Conservation (phyloP, 2,888 invertebrate genomes). For the Apamea sordens region DNA sequence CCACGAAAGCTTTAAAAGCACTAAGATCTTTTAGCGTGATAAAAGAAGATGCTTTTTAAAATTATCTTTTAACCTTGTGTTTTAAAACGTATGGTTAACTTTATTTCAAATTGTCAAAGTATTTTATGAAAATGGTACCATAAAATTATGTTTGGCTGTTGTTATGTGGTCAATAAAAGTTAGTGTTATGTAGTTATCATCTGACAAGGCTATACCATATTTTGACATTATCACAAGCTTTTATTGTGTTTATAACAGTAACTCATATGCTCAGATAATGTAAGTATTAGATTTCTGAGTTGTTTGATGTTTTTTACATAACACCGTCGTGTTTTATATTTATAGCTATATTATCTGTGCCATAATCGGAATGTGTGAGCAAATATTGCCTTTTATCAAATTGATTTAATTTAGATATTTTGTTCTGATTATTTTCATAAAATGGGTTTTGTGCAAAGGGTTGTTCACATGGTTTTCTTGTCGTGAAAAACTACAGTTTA, state of each 20-base stretch:
- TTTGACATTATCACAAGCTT: conserved; percentile 32
- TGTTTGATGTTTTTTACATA: conserved; percentile 15
- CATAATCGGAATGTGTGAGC: not conserved
- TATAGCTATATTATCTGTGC: not conserved
- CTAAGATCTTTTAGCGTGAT: not conserved
- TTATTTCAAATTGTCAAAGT: conserved; percentile 11
- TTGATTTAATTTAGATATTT: not conserved
- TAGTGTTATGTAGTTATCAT: conserved; percentile 31
- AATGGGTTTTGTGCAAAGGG: not conserved
- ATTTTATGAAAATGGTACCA: conserved; percentile 28
- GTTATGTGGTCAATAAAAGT: conserved; percentile 46
- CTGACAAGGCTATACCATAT: conserved; percentile 36
- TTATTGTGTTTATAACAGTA: conserved; percentile 46
- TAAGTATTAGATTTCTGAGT: conserved; percentile 29
- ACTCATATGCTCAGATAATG: conserved; percentile 30
- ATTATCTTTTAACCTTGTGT: not conserved
- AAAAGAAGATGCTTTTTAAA: conserved; percentile 2
- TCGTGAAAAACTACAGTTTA: not conserved
- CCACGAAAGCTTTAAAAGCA: not conserved
- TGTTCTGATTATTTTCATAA: not conserved
- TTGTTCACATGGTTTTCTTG: not conserved
- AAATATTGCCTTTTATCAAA: not conserved
- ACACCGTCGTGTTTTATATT: conserved; percentile 14
- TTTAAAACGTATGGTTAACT: conserved; percentile 28
- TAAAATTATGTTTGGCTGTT: conserved; percentile 17